Evolutionary conservation across 2,888 invertebrate species (phyloP), one percentile per base, ranked within the genome.

Genomic region (Pyrrhia umbra): DNA sequence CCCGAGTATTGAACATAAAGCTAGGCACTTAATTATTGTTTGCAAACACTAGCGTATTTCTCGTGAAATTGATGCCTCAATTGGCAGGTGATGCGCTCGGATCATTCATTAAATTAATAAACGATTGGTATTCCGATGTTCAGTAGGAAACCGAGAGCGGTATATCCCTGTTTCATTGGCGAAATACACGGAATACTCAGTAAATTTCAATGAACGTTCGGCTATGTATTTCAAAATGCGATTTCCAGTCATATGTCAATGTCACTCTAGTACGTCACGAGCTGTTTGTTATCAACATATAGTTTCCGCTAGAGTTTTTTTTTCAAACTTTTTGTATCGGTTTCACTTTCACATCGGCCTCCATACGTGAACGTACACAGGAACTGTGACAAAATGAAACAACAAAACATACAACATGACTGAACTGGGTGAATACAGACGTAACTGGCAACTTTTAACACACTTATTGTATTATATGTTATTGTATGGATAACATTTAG

Each of bases 31-130:
- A 43, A 70, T 30, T n/a, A 37, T 27, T 67, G 73, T 67, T 67
- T 67, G 65, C 66, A 65, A 72, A 67, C 46, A 67, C 37, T 25
- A 62, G 5, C 50, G 65, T 70, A 65, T 69, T 47, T 37, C 27
- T 23, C 9, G 30, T 71, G 40, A 52, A 51, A 34, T 25, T n/a
- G 20, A 40, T 13, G 39, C 25, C 25, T 57, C 9, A 49, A 49
- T 57, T 23, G 45, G 46, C 15, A 64, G 45, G 8, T n/a, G 30
- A 71, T 23, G 25, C 63, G 27, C 16, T 2, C 18, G 15, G 27
- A 18, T 39, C 65, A 51, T 72, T 72, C 20, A 64, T 46, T 37
- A 20, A 71, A 64, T 51, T 63, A 64, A 40, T 64, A 46, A 21
- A 6, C 45, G 10, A 71, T 40, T 46, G 30, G 27, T 27, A 67